These are phyloP conservation scores for Rhizomys pruinosus DNA, from an alignment of 2,113 vertebrate genomes.

Conservation along the genomic window DNA sequence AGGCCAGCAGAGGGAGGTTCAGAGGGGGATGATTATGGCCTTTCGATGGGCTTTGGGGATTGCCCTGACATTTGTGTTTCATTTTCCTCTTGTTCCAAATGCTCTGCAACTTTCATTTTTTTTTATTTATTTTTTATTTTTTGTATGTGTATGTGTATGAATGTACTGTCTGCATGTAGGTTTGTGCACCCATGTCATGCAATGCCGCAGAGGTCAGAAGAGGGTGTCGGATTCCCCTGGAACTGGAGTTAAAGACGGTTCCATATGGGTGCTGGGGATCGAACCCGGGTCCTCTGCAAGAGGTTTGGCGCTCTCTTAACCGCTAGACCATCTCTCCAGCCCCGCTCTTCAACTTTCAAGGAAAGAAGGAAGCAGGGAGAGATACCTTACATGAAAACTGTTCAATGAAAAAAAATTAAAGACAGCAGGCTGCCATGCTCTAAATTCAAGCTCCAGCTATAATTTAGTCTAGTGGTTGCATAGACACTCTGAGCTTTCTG, in stretches of 20 bases:
- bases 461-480: constrained; percentile 31
- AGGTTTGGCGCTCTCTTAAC: too few species aligned
- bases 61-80: constrained; percentile 78
- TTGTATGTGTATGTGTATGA: too few species aligned
- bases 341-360: constrained; percentile 54
- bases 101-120: constrained; percentile 56
- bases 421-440: constrained; percentile 57
- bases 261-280: too few species aligned
- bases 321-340: too few species aligned
- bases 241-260: too few species aligned
- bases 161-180: too few species aligned
- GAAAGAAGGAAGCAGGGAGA: constrained; percentile 58
- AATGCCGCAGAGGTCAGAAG: too few species aligned
- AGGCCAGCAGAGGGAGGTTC: not conserved
- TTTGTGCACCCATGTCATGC: too few species aligned
- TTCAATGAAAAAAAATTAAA: constrained; percentile 71
- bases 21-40: not conserved
- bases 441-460: constrained; percentile 32
- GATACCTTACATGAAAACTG: constrained; percentile 31
- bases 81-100: constrained; percentile 70
- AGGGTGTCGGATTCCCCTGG: too few species aligned
- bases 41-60: constrained; percentile 30
- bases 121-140: too few species aligned
- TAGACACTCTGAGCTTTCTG: constrained; percentile 60
- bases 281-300: too few species aligned